phyloP scores from a whole-genome alignment of 1,140 invertebrate genomes.

The Notospermus geniculatus region DNA sequence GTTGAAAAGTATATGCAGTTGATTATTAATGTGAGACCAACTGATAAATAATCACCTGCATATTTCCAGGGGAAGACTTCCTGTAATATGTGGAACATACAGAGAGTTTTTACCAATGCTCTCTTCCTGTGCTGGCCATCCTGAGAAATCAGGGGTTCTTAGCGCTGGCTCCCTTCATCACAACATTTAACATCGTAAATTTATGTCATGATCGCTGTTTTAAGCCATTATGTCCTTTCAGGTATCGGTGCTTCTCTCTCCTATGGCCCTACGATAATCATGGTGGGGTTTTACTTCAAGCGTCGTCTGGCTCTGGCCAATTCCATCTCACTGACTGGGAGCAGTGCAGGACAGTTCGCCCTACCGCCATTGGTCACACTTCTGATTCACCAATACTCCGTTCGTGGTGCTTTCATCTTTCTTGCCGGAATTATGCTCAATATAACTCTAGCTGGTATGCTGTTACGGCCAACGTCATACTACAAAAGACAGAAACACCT shows the following conservation, averaged over 20 bases:
- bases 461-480: not conserved
- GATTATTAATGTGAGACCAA: too few species aligned
- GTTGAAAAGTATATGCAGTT: too few species aligned
- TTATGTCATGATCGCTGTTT: too few species aligned
- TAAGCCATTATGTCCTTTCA: not conserved
- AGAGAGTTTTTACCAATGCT: too few species aligned
- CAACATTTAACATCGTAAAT: too few species aligned
- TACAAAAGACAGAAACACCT: not conserved
- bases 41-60: too few species aligned
- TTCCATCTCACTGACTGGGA: not conserved
- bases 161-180: too few species aligned
- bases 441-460: not conserved
- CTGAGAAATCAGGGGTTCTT: too few species aligned
- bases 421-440: not conserved
- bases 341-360: not conserved
- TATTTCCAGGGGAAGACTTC: too few species aligned
- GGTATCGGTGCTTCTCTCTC: constrained; percentile 1
- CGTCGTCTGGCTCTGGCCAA: constrained; percentile 1
- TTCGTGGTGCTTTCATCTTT: not conserved
- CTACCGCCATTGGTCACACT: not conserved
- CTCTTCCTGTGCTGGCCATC: too few species aligned
- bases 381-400: not conserved
- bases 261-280: not conserved
- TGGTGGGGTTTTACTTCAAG: constrained; percentile 6
- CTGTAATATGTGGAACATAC: too few species aligned